Percentiles rank a stretch among this genome's conserved stretches.
Evolutionary conservation across 2,797 vertebrate genomes (phyloP).

Genomic region (Vireo griseus): DNA sequence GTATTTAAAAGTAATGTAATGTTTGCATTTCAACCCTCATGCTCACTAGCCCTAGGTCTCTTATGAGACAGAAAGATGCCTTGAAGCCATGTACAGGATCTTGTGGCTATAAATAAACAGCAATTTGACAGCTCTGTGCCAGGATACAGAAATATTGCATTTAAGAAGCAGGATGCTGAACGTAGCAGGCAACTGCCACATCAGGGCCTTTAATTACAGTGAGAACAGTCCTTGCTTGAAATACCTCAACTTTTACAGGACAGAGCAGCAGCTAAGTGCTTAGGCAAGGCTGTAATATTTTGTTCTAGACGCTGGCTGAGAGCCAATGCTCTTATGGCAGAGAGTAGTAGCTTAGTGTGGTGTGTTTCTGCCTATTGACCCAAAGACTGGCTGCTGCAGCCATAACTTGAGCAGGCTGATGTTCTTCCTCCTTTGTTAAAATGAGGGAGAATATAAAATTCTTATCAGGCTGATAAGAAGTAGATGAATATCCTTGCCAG

Average conservation of each 20-base stretch:
- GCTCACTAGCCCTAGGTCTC: neutral
- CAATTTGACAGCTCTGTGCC: neutral
- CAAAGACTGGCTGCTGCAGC: neutral
- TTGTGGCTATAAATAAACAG: neutral
- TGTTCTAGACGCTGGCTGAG: slow-evolving; percentile 36
- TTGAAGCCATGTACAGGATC: neutral
- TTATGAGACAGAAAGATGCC: neutral
- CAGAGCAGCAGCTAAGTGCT: slow-evolving; percentile 17
- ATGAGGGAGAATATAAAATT: neutral
- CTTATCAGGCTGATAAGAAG: neutral
- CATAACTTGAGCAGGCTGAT: neutral
- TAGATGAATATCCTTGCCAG: neutral
- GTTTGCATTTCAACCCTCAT: neutral
- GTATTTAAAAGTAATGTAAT: neutral
- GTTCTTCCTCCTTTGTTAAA: neutral
- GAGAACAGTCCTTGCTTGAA: slow-evolving; percentile 47
- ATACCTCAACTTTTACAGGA: slow-evolving; percentile 37
- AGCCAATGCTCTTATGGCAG: neutral
- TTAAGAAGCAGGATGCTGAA: neutral
- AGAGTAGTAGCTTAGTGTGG: neutral
- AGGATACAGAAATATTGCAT: neutral
- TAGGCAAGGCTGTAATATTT: slow-evolving; percentile 44
- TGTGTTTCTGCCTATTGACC: slow-evolving; percentile 21
- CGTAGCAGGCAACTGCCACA: neutral
- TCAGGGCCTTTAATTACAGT: slow-evolving; percentile 57